These are phyloP conservation scores for Agrochola circellaris DNA, from an alignment of 2,888 invertebrate genomes.

Conservation along the genomic window DNA sequence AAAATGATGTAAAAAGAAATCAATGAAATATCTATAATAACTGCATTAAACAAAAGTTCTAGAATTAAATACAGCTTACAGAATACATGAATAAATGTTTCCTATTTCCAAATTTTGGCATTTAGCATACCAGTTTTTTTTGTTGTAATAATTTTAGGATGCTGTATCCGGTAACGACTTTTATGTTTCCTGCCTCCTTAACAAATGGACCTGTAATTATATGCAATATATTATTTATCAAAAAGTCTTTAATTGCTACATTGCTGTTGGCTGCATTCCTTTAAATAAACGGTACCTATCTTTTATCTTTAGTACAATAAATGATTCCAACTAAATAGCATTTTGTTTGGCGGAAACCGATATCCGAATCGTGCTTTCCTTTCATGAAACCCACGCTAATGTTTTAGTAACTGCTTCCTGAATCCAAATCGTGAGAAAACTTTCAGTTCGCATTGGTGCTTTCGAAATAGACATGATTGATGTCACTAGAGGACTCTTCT, in stretches of 20 bases:
- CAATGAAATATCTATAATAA: too few species aligned
- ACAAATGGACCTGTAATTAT: conserved; percentile 44
- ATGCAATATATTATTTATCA: conserved; percentile 44
- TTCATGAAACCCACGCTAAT: background rate
- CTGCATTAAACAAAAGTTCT: background rate
- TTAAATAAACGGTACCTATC: background rate
- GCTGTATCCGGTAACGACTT: conserved; percentile 36
- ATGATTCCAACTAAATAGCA: background rate
- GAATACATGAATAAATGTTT: conserved; percentile 40
- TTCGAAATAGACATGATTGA: background rate
- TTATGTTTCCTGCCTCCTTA: conserved; percentile 52
- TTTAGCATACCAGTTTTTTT: conserved; percentile 46
- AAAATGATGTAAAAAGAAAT: background rate
- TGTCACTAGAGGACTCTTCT: too few species aligned
- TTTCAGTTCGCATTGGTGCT: conserved; percentile 23
- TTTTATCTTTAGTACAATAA: conserved; percentile 9
- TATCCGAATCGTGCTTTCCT: conserved; percentile 46
- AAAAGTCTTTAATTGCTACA: conserved; percentile 26
- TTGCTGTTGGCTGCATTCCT: conserved; percentile 25
- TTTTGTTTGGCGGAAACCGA: conserved; percentile 34
- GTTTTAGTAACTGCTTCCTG: conserved; percentile 29
- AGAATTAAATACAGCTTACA: background rate
- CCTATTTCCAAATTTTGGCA: conserved; percentile 58
- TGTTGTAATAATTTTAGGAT: conserved; percentile 48
- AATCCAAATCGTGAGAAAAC: conserved; percentile 24